These are phyloP conservation scores for Vidua macroura DNA, from an alignment of 2,113 vertebrate species.

Conservation along the genomic window DNA sequence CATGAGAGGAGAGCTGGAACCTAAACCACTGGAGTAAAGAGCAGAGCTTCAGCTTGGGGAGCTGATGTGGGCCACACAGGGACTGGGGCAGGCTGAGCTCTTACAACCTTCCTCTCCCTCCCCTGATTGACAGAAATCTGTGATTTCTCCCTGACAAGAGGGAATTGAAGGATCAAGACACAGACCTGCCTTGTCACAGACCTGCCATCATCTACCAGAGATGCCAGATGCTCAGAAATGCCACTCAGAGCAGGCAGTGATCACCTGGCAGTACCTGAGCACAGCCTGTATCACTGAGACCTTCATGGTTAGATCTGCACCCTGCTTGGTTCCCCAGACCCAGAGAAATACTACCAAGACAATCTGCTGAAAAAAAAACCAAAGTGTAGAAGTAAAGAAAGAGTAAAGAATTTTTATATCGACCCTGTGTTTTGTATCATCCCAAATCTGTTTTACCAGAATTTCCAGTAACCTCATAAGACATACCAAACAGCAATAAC, in stretches of 20 bases:
- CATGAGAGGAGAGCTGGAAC: not conserved
- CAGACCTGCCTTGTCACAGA: not conserved
- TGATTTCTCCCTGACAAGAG: not conserved
- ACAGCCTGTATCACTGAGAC: not conserved
- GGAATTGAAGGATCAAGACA: not conserved
- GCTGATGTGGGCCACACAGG: accelerated
- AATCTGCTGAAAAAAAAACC: not conserved
- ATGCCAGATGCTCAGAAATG: not conserved
- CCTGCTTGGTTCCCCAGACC: not conserved
- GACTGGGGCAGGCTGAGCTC: not conserved
- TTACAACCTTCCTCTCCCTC: not conserved
- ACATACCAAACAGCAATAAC: not conserved
- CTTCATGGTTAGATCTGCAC: not conserved
- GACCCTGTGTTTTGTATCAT: not conserved
- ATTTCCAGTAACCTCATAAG: not conserved
- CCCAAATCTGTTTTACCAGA: not conserved
- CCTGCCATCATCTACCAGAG: not conserved
- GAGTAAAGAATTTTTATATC: not conserved
- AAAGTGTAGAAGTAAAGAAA: not conserved
- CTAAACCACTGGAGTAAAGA: not conserved
- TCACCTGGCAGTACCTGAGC: not conserved
- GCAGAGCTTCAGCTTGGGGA: not conserved
- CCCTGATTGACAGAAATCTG: not conserved
- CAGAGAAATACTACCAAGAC: not conserved
- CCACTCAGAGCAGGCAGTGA: not conserved